These are phyloP conservation scores for Trachelus stipa DNA, from an alignment of 2,888 invertebrate species.

Conservation along the genomic window DNA sequence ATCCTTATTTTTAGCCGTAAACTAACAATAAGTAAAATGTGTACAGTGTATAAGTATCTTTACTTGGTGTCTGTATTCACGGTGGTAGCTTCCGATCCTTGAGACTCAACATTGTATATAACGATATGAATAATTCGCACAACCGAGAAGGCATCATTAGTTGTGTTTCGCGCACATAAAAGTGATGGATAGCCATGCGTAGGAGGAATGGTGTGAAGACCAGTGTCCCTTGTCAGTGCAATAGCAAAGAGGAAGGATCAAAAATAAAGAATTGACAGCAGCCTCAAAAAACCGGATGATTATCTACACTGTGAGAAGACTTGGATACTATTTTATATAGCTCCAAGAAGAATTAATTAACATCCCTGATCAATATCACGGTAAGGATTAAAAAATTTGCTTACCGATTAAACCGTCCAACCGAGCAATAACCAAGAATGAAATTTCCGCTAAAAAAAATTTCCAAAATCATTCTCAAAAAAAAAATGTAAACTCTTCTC, in stretches of 20 bases:
- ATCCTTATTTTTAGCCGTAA: background rate
- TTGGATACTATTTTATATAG: conserved; percentile 41
- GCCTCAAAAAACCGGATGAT: conserved; percentile 42
- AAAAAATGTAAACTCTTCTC: background rate
- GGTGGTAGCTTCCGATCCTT: background rate
- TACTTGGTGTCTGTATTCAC: background rate
- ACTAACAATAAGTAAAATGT: background rate
- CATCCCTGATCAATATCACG: conserved; percentile 37
- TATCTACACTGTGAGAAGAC: conserved; percentile 33
- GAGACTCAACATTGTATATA: background rate
- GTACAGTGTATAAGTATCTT: background rate
- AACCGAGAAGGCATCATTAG: conserved; percentile 15
- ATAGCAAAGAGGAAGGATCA: conserved; percentile 25
- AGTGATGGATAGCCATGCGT: conserved; percentile 21
- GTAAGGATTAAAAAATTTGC: background rate
- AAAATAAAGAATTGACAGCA: conserved; percentile 34
- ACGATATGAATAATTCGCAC: background rate
- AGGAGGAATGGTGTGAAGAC: conserved; percentile 23
- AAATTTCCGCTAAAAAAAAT: background rate
- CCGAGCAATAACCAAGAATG: background rate
- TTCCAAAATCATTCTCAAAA: background rate
- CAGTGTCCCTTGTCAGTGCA: conserved; percentile 22
- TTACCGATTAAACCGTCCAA: background rate
- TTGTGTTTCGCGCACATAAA: conserved; percentile 21
- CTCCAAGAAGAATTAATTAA: conserved; percentile 45